These are phyloP conservation scores for Todiramphus chloris DNA, from an alignment of 2,113 vertebrate genomes.

Conservation along the genomic window DNA sequence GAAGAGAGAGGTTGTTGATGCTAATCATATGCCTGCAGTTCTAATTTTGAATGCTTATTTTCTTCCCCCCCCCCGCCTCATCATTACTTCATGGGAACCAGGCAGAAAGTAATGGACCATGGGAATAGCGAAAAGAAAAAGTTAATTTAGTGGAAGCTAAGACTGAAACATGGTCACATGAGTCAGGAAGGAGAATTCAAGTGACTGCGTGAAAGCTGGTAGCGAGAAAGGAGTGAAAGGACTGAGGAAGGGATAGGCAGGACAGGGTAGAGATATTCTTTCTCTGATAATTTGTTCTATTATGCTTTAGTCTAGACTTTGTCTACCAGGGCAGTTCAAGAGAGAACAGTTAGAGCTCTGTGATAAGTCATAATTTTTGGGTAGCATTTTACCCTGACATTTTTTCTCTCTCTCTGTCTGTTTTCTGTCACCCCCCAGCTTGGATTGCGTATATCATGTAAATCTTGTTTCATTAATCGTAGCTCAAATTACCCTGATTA, in stretches of 20 bases:
- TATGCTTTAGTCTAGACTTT: not conserved
- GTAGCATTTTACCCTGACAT: not conserved
- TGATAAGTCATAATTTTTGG: not conserved
- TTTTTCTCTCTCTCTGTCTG: not conserved
- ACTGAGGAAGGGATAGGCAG: not conserved
- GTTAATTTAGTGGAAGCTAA: not conserved
- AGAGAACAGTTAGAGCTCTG: not conserved
- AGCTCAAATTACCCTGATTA: not conserved
- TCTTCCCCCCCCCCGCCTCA: not conserved
- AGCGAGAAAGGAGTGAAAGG: not conserved
- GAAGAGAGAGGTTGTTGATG: not conserved
- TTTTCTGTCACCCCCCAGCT: not conserved
- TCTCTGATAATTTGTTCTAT: not conserved
- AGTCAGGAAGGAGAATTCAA: not conserved
- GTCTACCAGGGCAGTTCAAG: not conserved
- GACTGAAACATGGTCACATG: not conserved
- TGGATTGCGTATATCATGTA: not conserved
- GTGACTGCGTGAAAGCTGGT: not conserved
- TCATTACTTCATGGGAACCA: not conserved
- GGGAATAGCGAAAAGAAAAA: constrained; percentile 10
- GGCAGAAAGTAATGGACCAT: constrained; percentile 16
- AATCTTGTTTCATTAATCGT: not conserved
- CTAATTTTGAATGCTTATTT: constrained; percentile 40
- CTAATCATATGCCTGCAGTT: not conserved
- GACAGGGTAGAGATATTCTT: not conserved